phyloP scores from a whole-genome alignment of 1,140 invertebrate species.

The Brachionus paranguensis region DNA sequence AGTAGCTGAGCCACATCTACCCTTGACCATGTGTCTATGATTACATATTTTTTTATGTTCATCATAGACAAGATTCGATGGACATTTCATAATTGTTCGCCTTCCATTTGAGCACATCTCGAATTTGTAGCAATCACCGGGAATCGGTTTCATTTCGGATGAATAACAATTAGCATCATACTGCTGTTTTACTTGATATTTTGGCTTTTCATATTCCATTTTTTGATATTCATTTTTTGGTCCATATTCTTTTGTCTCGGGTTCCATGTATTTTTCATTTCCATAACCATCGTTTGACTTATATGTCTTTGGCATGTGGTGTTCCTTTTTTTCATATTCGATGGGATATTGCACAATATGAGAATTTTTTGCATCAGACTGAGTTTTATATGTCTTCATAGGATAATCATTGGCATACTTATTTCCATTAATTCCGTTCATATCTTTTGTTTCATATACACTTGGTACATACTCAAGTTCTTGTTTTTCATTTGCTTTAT shows the following conservation, averaged over 20 bases:
- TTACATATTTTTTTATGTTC: constrained; percentile 12
- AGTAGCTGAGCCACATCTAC: background rate
- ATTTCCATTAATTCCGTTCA: background rate
- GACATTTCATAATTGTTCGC: background rate
- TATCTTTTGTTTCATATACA: background rate
- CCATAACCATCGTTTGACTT: background rate
- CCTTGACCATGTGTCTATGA: background rate
- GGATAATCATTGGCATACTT: background rate
- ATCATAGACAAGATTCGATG: background rate
- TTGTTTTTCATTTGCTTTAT: background rate
- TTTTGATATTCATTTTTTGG: background rate
- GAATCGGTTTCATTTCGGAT: constrained; percentile 4
- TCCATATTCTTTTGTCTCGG: background rate
- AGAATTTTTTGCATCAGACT: background rate
- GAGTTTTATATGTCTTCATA: background rate
- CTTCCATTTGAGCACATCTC: background rate
- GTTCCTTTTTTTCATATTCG: background rate
- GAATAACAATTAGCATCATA: background rate
- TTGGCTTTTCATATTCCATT: background rate
- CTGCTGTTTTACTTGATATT: background rate
- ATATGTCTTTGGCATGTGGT: background rate
- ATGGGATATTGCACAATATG: background rate
- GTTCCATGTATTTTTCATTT: background rate
- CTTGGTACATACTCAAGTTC: background rate
- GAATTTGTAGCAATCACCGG: background rate